phyloP scores from a whole-genome alignment of 2,113 vertebrate genomes.

The Myotis lucifugus region DNA sequence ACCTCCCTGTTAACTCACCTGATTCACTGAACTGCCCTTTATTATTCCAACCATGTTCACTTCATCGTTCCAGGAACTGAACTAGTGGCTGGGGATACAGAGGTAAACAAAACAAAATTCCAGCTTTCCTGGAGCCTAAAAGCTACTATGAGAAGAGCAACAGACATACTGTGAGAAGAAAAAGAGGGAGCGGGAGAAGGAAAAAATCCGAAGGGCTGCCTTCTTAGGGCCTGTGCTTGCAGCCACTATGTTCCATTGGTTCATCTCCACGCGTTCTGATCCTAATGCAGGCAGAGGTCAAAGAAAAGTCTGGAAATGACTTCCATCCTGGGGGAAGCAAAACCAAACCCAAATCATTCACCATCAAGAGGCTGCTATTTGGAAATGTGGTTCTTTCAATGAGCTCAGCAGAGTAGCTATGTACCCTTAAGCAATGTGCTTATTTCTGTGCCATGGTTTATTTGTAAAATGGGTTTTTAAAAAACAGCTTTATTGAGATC shows the following conservation, averaged over 20 bases:
- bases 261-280: not conserved
- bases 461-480: not conserved
- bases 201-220: not conserved
- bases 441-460: not conserved
- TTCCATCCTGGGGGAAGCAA: not conserved
- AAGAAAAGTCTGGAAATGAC: not conserved
- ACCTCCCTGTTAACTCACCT: not conserved
- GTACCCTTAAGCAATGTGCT: not conserved
- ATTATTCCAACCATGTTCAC: not conserved
- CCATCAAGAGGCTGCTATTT: not conserved
- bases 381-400: not conserved
- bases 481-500: not conserved
- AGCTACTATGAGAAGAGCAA: not conserved
- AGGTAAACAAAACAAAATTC: not conserved
- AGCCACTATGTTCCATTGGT: not conserved
- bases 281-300: not conserved
- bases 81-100: not conserved
- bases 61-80: not conserved
- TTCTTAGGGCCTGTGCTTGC: not conserved
- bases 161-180: not conserved
- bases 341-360: not conserved
- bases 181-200: not conserved
- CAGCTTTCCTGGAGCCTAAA: not conserved
- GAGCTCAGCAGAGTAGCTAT: not conserved
- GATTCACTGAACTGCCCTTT: not conserved